Conservation (phyloP, 2,888 invertebrate genomes). For the Cataglyphis rosenhaueri region DNA sequence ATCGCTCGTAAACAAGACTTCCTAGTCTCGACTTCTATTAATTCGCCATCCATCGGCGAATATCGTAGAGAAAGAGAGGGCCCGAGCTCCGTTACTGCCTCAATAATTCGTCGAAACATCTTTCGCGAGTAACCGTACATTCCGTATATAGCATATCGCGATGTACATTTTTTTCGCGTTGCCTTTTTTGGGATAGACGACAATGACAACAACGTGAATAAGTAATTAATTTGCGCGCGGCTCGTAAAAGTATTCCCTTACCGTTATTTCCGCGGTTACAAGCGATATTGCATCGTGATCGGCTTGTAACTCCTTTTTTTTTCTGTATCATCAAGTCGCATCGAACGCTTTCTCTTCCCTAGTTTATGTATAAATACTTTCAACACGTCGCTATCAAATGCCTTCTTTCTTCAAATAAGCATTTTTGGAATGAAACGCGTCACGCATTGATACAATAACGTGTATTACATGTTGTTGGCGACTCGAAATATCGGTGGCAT, state of each 20-base stretch:
- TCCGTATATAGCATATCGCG: slow-evolving; percentile 22
- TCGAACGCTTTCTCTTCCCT: slow-evolving; percentile 33
- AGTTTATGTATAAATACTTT: background rate
- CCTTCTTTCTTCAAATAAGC: slow-evolving; percentile 13
- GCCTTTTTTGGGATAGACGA: background rate
- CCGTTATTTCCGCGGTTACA: slow-evolving; percentile 34
- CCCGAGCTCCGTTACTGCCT: slow-evolving; percentile 67
- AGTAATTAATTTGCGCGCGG: slow-evolving; percentile 33
- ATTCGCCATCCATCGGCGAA: slow-evolving; percentile 72
- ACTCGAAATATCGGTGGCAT: background rate
- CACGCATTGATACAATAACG: slow-evolving; percentile 6
- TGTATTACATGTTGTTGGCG: slow-evolving; percentile 1
- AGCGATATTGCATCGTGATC: slow-evolving; percentile 33
- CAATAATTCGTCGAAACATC: slow-evolving; percentile 67
- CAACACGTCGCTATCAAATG: background rate
- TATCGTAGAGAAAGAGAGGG: slow-evolving; percentile 60
- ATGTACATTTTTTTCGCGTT: background rate
- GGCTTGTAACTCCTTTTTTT: slow-evolving; percentile 7
- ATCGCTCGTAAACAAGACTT: slow-evolving; percentile 75
- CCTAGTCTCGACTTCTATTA: slow-evolving; percentile 73
- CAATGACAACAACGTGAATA: slow-evolving; percentile 24
- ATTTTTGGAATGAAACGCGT: slow-evolving; percentile 2
- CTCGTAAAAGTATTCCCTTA: slow-evolving; percentile 34
- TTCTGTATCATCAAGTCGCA: background rate
- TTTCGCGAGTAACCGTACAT: slow-evolving; percentile 48